Conservation (phyloP, 2,113 vertebrate genomes). For the Pimephales promelas region DNA sequence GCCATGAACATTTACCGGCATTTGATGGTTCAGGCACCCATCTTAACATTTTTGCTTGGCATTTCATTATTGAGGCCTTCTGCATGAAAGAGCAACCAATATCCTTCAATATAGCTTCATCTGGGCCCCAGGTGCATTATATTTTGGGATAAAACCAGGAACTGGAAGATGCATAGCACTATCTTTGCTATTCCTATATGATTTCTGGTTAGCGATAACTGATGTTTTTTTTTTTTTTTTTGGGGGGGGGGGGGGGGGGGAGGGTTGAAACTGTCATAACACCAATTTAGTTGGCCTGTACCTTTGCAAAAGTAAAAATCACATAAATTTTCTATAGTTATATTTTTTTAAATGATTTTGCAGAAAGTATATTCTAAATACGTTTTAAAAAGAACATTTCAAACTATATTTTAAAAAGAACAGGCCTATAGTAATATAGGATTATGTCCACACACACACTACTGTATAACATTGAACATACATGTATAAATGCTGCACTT, state of each 20-base stretch:
- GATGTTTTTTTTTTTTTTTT: background rate
- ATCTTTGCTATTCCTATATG: background rate
- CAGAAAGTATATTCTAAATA: too few relatives aligned
- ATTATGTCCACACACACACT: too few relatives aligned
- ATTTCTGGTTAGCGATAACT: conserved; percentile 4
- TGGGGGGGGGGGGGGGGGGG: too few relatives aligned
- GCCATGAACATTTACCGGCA: background rate
- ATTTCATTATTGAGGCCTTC: conserved; percentile 24
- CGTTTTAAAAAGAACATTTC: too few relatives aligned
- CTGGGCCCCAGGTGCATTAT: conserved; percentile 9
- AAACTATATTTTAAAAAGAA: too few relatives aligned
- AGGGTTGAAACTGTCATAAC: too few relatives aligned
- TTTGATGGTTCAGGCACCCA: conserved; percentile 10
- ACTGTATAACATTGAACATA: too few relatives aligned
- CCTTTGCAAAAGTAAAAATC: background rate
- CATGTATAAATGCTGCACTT: too few relatives aligned
- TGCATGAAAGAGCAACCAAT: conserved; percentile 19
- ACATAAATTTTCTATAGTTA: background rate
- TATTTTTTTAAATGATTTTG: too few relatives aligned
- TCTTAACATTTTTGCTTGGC: background rate
- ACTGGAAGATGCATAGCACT: conserved; percentile 14
- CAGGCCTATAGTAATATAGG: too few relatives aligned
- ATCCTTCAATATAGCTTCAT: conserved; percentile 17
- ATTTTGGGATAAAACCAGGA: conserved; percentile 8
- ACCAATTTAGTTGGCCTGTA: background rate